A percentile compares a stretch with the other conserved stretches of the same genome.
Evolutionary conservation across 92 coral and sea anemone genomes (phyloP).

Genomic region (Plumapathes pennacea): DNA sequence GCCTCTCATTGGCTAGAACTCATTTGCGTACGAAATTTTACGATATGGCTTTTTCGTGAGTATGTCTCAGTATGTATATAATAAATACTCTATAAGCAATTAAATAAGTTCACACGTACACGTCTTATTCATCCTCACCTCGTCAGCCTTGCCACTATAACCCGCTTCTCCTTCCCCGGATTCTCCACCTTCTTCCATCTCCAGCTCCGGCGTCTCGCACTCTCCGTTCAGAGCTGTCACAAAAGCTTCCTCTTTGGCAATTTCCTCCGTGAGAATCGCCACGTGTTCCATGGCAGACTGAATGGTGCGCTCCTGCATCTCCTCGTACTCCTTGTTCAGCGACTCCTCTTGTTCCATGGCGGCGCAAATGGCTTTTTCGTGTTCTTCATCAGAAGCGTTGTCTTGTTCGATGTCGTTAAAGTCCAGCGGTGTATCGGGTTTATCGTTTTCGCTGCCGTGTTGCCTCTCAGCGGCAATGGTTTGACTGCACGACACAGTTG

Average conservation of each 20-base stretch:
- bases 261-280: constrained; percentile 79
- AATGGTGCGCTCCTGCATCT: constrained; percentile 78
- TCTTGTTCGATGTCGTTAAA: constrained; percentile 61
- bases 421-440: constrained; percentile 8
- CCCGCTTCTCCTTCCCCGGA: constrained; percentile 45
- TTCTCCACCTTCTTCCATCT: constrained; percentile 62
- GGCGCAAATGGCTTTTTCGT: constrained; percentile 90
- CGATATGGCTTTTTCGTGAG: too few relatives aligned
- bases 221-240: constrained; percentile 86
- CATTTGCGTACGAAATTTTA: too few relatives aligned
- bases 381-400: constrained; percentile 76
- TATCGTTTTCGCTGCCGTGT: too few relatives aligned
- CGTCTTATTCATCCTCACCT: constrained; percentile 3
- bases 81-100: too few relatives aligned
- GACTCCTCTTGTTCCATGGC: constrained; percentile 85
- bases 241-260: constrained; percentile 84
- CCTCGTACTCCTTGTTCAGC: constrained; percentile 77
- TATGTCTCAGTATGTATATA: too few relatives aligned
- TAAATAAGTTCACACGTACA: too few relatives aligned
- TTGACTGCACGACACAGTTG: background rate
- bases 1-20: too few relatives aligned
- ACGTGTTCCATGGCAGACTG: constrained; percentile 97
- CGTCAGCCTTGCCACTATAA: constrained; percentile 30
- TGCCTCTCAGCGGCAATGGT: background rate
- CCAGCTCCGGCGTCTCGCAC: constrained; percentile 52